Conservation (phyloP, 2,888 invertebrate genomes). For the Marronus borbonicus region DNA sequence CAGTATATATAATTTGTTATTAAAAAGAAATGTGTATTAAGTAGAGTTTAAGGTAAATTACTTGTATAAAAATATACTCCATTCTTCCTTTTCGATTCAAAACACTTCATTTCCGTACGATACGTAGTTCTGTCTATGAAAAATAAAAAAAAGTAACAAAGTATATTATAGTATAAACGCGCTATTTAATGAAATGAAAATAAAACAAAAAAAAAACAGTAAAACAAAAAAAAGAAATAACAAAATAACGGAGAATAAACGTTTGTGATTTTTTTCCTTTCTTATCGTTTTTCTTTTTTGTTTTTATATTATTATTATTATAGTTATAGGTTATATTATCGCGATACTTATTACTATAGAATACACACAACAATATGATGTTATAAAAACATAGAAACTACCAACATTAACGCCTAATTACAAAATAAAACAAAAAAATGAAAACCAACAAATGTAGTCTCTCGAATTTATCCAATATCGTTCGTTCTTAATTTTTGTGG, state of each 20-base stretch:
- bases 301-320: slow-evolving; percentile 24
- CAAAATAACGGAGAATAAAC: slow-evolving; percentile 8
- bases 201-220: slow-evolving; percentile 2
- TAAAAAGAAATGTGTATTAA: slow-evolving; percentile 49
- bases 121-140: slow-evolving; percentile 52
- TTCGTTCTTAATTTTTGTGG: slow-evolving; percentile 8
- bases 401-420: neutral
- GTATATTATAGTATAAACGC: slow-evolving; percentile 41
- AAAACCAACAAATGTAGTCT: slow-evolving; percentile 4
- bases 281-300: slow-evolving; percentile 18
- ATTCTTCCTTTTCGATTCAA: slow-evolving; percentile 53
- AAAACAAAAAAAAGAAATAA: neutral
- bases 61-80: slow-evolving; percentile 53
- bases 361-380: neutral
- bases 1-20: slow-evolving; percentile 53
- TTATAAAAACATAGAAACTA: slow-evolving; percentile 30
- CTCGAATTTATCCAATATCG: slow-evolving; percentile 24
- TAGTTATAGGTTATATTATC: slow-evolving; percentile 15
- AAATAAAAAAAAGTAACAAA: no score
- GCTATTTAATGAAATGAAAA: neutral
- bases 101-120: slow-evolving; percentile 28
- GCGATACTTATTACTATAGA: slow-evolving; percentile 14
- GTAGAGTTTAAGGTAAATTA: slow-evolving; percentile 53
- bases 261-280: slow-evolving; percentile 53
- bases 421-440: neutral